A percentile compares a stretch with the other conserved stretches of the same genome.
Evolutionary conservation across 2,113 vertebrate species (phyloP).

Genomic region (Rafetus swinhoei): DNA sequence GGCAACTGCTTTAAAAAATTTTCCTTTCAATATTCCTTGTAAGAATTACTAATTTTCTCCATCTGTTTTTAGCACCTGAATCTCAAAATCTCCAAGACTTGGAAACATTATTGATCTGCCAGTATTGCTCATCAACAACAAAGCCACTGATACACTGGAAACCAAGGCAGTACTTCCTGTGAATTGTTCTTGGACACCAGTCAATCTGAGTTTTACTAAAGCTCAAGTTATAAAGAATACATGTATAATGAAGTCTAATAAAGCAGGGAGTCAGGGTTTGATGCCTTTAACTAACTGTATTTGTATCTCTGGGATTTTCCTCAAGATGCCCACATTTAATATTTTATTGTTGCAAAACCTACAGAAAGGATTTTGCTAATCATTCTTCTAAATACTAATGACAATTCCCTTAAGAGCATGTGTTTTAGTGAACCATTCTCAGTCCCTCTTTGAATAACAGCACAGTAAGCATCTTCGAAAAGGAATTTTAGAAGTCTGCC

Average conservation of each 20-base stretch:
- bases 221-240: background rate
- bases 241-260: background rate
- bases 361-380: background rate
- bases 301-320: background rate
- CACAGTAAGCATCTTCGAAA: background rate
- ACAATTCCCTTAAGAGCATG: background rate
- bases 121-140: conserved; percentile 4
- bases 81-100: background rate
- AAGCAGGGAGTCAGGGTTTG: background rate
- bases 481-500: background rate
- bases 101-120: background rate
- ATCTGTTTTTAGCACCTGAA: background rate
- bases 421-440: background rate
- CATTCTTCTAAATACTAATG: background rate
- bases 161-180: background rate
- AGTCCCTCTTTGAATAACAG: background rate
- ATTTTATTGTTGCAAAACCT: background rate
- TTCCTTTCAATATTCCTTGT: background rate
- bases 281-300: background rate
- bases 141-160: background rate
- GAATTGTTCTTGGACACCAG: background rate
- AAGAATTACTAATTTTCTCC: background rate
- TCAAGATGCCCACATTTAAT: background rate
- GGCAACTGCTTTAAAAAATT: background rate
- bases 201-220: background rate